Base-by-base conservation (phyloP, 2,888 invertebrate species). In the Micropterix aruncella region DNA sequence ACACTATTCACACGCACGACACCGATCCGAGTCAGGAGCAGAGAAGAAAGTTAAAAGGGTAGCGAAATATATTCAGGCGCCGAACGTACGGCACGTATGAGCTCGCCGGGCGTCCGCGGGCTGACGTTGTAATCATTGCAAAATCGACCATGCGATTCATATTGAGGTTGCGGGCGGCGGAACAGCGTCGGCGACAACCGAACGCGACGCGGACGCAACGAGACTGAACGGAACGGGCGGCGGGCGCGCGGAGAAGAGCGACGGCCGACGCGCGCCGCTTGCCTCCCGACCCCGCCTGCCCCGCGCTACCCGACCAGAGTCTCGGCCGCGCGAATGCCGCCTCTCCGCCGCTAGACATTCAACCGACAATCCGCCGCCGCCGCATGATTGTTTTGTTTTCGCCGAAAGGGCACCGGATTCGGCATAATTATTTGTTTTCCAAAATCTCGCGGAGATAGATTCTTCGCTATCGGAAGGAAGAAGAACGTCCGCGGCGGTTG, bases 181-280 rank as follows among this genome's bases (percentile, higher is more conserved):
- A 41, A 41, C 48, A 50, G 51, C 51, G 54, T 44, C 44, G 46
- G 43, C 43, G 19, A 42, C 37, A 44, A 45, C 45, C 48, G 45
- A 48, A 40, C 41, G 16, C 42, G 46, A 52, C 54, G 54, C 55
- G 53, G 52, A 54, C 55, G 52, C 57, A 56, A 55, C 52, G 56
- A 54, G 56, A 53, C 55, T 54, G 50, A 55, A 53, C 52, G 53
- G 57, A 55, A 58, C 55, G 57, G 56, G 57, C 54, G 47, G 50
- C 48, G 49, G 52, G 52, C 53, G 55, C 52, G 56, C 45, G 38
- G 38, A 9, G 15, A 36, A 14, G 37, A 43, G 18, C 27, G 44
- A 44, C 39, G 38, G 16, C 43, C n/a, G n/a, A 19, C 41, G 43
- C 43, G 16, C 39, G 41, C 44, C 42, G 41, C 37, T 42, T 37